Percentiles rank a stretch among this genome's conserved stretches.
Conservation (phyloP, 2,113 vertebrate species). For the Tautogolabrus adspersus region DNA sequence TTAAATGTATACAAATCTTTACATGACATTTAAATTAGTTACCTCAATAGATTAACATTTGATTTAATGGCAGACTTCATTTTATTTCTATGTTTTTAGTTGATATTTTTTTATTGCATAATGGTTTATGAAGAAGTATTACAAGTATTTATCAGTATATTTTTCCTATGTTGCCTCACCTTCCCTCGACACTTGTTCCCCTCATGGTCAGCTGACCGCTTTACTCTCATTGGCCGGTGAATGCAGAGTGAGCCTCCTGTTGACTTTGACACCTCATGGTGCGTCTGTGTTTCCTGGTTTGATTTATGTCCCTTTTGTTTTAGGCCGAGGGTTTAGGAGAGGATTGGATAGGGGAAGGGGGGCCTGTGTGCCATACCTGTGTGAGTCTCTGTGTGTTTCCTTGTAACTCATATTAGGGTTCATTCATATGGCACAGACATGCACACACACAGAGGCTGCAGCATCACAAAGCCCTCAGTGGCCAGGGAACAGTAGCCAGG, state of each 20-base stretch:
- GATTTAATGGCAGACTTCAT: background rate
- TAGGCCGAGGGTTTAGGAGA: constrained; percentile 49
- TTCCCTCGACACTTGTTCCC: constrained; percentile 91
- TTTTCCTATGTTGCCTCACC: constrained; percentile 93
- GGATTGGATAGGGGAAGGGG: constrained; percentile 47
- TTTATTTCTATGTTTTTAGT: background rate
- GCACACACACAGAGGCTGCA: constrained; percentile 56
- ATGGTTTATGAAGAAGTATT: constrained; percentile 23
- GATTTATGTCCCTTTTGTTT: constrained; percentile 82
- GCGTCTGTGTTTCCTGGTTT: constrained; percentile 86
- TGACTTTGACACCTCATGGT: constrained; percentile 82
- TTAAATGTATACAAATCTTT: constrained; percentile 11
- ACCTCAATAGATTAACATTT: background rate
- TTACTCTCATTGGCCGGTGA: constrained; percentile 96
- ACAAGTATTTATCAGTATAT: constrained; percentile 68
- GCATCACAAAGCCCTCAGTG: constrained; percentile 55
- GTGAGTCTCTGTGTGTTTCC: constrained; percentile 41
- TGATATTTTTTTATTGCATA: background rate
- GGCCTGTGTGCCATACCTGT: constrained; percentile 49
- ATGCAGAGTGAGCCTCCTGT: constrained; percentile 90
- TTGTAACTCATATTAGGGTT: constrained; percentile 37
- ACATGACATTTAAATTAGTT: constrained; percentile 1
- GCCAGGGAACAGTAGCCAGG: constrained; percentile 42
- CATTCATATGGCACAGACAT: constrained; percentile 64
- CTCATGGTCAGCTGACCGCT: constrained; percentile 94